Conservation (phyloP, 1,140 invertebrate species). For the Diprion similis region DNA sequence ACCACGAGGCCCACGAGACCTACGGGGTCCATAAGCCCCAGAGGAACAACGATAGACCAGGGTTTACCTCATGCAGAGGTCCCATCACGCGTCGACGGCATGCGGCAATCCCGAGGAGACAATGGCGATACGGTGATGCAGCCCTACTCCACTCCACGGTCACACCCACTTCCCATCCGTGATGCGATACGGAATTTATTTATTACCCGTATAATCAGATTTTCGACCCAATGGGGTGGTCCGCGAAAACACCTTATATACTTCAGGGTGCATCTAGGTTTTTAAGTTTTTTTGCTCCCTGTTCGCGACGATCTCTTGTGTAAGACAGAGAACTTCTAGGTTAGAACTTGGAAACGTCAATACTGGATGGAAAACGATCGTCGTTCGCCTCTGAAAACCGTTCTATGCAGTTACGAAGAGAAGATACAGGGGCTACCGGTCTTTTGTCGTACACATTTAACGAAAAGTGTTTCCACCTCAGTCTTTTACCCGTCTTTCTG, state of each 20-base stretch:
- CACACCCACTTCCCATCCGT: slow-evolving; percentile 1
- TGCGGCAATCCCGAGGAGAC: not conserved
- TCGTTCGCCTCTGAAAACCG: too few relatives aligned
- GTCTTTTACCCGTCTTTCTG: too few relatives aligned
- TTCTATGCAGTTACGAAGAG: too few relatives aligned
- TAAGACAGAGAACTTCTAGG: too few relatives aligned
- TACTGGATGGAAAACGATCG: too few relatives aligned
- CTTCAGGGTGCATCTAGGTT: too few relatives aligned
- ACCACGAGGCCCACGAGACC: not conserved
- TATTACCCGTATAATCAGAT: not conserved
- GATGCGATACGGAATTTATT: not conserved
- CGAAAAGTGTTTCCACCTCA: too few relatives aligned
- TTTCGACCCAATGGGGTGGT: not conserved
- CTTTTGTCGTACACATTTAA: too few relatives aligned
- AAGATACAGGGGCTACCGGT: too few relatives aligned
- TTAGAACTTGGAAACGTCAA: too few relatives aligned
- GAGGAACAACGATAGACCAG: slow-evolving; percentile 4
- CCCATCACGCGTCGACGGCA: not conserved
- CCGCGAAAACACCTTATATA: not conserved
- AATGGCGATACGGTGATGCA: not conserved
- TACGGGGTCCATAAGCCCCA: not conserved
- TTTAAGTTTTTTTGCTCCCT: too few relatives aligned
- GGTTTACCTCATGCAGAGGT: slow-evolving; percentile 3
- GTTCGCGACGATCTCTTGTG: too few relatives aligned
- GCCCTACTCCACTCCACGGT: not conserved